These are phyloP conservation scores for Zoanthus solanderi DNA, from an alignment of 92 coral and sea anemone genomes.

Conservation along the genomic window DNA sequence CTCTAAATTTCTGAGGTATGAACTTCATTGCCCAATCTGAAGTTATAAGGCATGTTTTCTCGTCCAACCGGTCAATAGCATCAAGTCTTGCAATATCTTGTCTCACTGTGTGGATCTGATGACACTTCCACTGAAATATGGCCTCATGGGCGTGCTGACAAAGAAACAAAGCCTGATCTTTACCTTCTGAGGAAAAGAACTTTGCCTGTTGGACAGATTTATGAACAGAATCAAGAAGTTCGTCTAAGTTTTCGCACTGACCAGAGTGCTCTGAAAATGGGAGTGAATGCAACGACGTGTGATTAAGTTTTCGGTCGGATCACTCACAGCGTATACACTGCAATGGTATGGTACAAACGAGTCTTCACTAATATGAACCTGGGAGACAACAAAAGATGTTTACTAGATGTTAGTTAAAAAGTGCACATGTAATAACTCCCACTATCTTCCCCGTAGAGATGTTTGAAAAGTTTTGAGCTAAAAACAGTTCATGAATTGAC, in stretches of 20 bases:
- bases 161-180: background rate
- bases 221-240: background rate
- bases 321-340: conserved; percentile 26
- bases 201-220: background rate
- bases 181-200: background rate
- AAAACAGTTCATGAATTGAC: too few relatives aligned
- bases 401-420: background rate
- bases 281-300: background rate
- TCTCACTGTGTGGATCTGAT: conserved; percentile 10
- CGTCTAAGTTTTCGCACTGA: conserved; percentile 10
- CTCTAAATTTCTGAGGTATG: conserved; percentile 33
- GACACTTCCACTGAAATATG: conserved; percentile 21
- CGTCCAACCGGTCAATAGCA: background rate
- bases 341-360: conserved; percentile 31
- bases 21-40: conserved; percentile 41
- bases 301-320: conserved; percentile 12
- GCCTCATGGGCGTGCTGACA: conserved; percentile 19
- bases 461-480: background rate
- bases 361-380: conserved; percentile 28
- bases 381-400: conserved; percentile 28
- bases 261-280: conserved; percentile 26
- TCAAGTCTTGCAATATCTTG: conserved; percentile 25
- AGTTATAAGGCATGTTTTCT: background rate
- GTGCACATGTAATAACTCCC: background rate
- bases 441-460: background rate